A percentile compares a stretch with the other conserved stretches of the same genome.
phyloP scores from a whole-genome alignment of 2,797 vertebrate species.

The Sylvia borin region DNA sequence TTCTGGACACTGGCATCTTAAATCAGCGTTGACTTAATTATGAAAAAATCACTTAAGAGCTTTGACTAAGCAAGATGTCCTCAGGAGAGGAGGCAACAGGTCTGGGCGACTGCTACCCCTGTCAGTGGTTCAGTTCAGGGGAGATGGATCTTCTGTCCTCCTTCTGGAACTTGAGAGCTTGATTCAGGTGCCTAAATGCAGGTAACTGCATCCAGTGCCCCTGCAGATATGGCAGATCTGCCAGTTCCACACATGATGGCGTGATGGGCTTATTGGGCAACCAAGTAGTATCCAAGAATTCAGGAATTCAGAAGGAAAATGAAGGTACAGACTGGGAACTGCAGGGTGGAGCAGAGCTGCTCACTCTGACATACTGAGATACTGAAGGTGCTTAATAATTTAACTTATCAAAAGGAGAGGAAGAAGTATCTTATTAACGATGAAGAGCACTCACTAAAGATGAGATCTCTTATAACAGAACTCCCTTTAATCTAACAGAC shows the following conservation, averaged over 20 bases:
- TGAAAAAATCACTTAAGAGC: not conserved
- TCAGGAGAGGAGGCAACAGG: not conserved
- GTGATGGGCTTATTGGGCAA: not conserved
- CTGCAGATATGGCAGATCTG: not conserved
- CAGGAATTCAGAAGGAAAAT: not conserved
- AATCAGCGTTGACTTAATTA: not conserved
- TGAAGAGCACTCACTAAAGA: not conserved
- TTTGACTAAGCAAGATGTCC: not conserved
- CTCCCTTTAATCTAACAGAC: constrained; percentile 17
- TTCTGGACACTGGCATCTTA: not conserved
- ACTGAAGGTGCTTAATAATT: not conserved
- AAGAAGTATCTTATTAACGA: not conserved
- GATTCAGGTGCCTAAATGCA: not conserved
- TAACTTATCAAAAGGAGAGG: constrained; percentile 3
- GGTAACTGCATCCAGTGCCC: not conserved
- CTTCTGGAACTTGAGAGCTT: not conserved
- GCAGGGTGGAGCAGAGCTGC: not conserved
- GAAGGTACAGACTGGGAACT: not conserved
- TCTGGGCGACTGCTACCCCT: not conserved
- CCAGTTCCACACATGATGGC: not conserved
- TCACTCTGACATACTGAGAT: not conserved
- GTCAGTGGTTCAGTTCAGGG: not conserved
- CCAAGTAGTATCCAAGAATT: not conserved
- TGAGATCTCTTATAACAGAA: not conserved
- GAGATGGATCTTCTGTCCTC: not conserved